Base-by-base conservation (phyloP, 2,797 vertebrate species). In the Orientallactaga sibirica region DNA sequence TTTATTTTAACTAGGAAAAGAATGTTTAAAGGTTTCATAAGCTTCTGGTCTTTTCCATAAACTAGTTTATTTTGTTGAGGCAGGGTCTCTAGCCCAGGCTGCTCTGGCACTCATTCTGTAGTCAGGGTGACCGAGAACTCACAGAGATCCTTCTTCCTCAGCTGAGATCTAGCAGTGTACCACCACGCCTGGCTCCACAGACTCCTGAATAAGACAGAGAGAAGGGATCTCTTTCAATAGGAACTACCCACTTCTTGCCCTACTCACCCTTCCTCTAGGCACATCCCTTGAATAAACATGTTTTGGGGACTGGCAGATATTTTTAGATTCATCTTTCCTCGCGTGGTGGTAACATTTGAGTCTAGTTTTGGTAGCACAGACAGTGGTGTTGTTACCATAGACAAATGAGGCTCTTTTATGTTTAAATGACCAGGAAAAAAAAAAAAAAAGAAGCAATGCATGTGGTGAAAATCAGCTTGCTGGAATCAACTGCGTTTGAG, bases 181-280 rank as follows among this genome's bases (percentile, higher is more conserved):
- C 48, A 48, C 48, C 48, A 48, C 48, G 8, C 48, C 48, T 48
- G 48, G 48, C 10, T 48, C 25, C n/a, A 70, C 43, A 81, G 24
- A 70, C 5, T 64, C 62, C 18, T 82, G 6, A 81, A n/a, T n/a
- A n/a, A 41, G 15, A 8, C 27, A 29, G 33, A 48, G 2, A 75
- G 22, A 16, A 74, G 22, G 22, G 2, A 5, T 25, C 68, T 7
- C 22, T 12, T 68, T n/a, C 3, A 75, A 3, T 18, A 7, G 61
- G 29, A 70, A 68, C 11, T 19, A n/a, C 2, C 14, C n/a, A 4
- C 15, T 11, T 20, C 24, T 41, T 10, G 1, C 1, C 3, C 24
- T 48, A 9, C 7, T 7, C 22, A 8, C 1, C 11, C 5, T 2
- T 64, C 55, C n/a, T 33, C 48, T 1, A 4, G 4, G 18, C 11